Conservation (phyloP, 1,140 invertebrate species). For the Hycleus phaleratus region DNA sequence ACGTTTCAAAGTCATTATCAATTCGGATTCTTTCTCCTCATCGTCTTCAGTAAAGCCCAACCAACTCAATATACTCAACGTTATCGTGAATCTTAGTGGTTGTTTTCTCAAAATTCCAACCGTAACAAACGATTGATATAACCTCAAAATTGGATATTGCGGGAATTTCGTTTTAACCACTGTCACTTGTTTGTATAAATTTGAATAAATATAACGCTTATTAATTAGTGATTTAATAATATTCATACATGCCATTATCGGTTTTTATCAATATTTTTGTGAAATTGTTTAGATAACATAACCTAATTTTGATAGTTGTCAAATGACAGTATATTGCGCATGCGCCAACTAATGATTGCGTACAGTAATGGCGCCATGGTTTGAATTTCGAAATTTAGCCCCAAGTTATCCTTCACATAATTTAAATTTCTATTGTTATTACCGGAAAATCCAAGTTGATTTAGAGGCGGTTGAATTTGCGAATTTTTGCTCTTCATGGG, state of each 20-base stretch:
- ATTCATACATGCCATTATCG: constrained; percentile 1
- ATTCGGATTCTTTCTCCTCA: constrained; percentile 55
- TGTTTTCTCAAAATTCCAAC: not conserved
- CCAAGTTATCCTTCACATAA: too few relatives aligned
- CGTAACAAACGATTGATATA: not conserved
- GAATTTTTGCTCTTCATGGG: too few relatives aligned
- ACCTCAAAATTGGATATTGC: not conserved
- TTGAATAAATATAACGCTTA: not conserved
- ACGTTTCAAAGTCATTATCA: constrained; percentile 65
- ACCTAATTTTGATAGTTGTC: too few relatives aligned
- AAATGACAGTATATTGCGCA: too few relatives aligned
- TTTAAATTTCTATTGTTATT: too few relatives aligned
- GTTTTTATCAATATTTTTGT: too few relatives aligned
- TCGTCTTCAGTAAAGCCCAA: constrained; percentile 42
- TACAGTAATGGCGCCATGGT: too few relatives aligned
- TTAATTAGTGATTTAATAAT: not conserved
- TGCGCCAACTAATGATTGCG: too few relatives aligned
- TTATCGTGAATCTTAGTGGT: constrained; percentile 1
- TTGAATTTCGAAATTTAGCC: too few relatives aligned
- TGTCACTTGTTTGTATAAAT: constrained; percentile 1
- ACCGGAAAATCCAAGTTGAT: too few relatives aligned
- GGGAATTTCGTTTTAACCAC: not conserved
- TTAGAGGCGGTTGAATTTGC: too few relatives aligned
- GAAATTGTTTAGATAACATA: too few relatives aligned
- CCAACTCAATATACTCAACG: constrained; percentile 38